Conservation (phyloP, 2,113 vertebrate species). For the Damaliscus lunatus region DNA sequence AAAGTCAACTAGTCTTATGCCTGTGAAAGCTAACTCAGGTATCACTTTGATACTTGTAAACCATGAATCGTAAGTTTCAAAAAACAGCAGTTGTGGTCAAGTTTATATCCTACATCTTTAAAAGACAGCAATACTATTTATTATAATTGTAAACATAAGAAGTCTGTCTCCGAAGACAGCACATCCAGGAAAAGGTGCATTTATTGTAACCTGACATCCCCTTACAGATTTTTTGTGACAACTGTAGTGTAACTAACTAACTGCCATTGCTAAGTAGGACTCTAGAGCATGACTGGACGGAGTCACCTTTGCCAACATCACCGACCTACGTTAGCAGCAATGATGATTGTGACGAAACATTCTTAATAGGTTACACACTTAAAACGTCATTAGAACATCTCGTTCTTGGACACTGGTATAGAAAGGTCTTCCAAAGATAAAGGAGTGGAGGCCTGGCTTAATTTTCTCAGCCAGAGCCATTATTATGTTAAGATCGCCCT, state of each 20-base stretch:
- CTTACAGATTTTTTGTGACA: background rate
- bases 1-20: background rate
- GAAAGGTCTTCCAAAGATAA: slow-evolving; percentile 95
- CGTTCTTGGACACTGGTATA: slow-evolving; percentile 95
- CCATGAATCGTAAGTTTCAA: slow-evolving; percentile 7
- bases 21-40: slow-evolving; percentile 40
- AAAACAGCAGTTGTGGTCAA: slow-evolving; percentile 42
- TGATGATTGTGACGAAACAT: background rate
- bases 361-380: slow-evolving; percentile 47
- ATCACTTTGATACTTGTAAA: slow-evolving; percentile 59
- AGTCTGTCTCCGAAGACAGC: slow-evolving; percentile 15
- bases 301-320: background rate
- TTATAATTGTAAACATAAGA: slow-evolving; percentile 58
- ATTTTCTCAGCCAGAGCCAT: slow-evolving; percentile 99
- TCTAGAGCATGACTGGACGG: background rate
- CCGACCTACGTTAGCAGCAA: background rate
- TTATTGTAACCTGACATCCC: background rate
- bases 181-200: slow-evolving; percentile 18
- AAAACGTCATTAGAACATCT: slow-evolving; percentile 93
- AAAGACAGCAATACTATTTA: slow-evolving; percentile 44
- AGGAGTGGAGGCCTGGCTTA: slow-evolving; percentile 93
- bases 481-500: slow-evolving; percentile 96
- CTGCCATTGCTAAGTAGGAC: background rate
- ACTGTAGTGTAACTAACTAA: slow-evolving; percentile 33
- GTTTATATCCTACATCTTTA: slow-evolving; percentile 42